These are phyloP conservation scores for Corella eumyota DNA, from an alignment of 23 tunicate genomes.

Conservation along the genomic window DNA sequence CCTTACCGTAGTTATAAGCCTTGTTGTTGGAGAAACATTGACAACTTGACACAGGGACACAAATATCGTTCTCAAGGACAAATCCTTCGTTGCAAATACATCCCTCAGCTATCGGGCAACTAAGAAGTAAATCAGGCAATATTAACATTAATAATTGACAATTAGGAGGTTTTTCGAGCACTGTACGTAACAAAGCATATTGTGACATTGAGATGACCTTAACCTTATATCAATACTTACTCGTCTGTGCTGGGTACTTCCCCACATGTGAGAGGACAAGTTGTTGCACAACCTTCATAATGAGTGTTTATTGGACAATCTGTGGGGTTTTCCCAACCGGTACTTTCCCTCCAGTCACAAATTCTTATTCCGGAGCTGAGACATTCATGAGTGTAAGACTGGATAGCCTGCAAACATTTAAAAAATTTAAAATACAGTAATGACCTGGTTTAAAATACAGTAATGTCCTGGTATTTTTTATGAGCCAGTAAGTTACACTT, in stretches of 20 bases:
- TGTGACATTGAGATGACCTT: no score
- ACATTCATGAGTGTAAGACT: conserved; percentile 35
- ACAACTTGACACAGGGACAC: conserved; percentile 28
- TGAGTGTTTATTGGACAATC: conserved; percentile 44
- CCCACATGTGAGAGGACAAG: conserved; percentile 48
- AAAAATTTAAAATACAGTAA: neutral
- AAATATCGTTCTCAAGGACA: conserved; percentile 13
- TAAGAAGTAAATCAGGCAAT: neutral
- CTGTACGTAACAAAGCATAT: no score
- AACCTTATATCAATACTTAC: neutral
- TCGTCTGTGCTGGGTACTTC: conserved; percentile 4
- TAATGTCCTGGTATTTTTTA: no score
- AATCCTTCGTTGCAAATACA: conserved; percentile 54
- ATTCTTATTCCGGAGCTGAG: conserved; percentile 11
- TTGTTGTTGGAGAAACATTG: conserved; percentile 2
- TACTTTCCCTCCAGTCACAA: conserved; percentile 32
- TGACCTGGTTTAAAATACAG: no score
- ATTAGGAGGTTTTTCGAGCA: no score
- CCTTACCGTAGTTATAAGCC: neutral
- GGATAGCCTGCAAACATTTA: conserved; percentile 17
- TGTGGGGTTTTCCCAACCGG: neutral
- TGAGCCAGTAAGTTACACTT: no score
- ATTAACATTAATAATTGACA: no score
- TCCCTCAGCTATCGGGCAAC: conserved; percentile 28
- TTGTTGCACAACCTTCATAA: conserved; percentile 38